Base-by-base conservation (phyloP, 2,113 vertebrate genomes). In the Eulemur rufifrons region DNA sequence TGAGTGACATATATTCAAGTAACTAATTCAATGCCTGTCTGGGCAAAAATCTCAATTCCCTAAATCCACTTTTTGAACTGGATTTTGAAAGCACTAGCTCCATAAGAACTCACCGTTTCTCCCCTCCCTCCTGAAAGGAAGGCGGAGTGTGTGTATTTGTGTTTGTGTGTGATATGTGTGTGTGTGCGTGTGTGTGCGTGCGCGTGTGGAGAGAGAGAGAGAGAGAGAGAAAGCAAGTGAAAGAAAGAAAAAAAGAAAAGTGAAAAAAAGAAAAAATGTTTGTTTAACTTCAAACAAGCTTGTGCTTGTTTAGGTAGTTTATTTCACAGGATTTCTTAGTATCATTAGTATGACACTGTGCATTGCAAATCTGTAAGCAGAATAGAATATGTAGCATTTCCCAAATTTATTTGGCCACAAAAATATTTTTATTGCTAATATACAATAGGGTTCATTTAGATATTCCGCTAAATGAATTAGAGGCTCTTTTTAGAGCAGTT, bases 211-310 rank as follows among this genome's bases (percentile, higher is more conserved):
- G 1, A 8, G 5, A 11, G 4, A 9, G 4, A 9, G 17, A 12
- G 2, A 1, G 2, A 7, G 23, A 1, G 2, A 13, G 8, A 10
- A 1, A 2, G 4, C 2, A 8, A 56, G 11, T n/a, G 76, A 17
- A 10, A 8, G 15, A 27, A 25, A 29, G 21, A 8, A 3, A 54
- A 23, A 20, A 5, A 56, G 13, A 86, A 23, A 45, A 37, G 61
- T 14, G 27, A 27, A 25, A 3, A 56, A 2, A 23, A 32, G n/a
- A 84, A 7, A 66, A n/a, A 78, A 8, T 21, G 0, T 27, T 78
- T 47, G 7, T 34, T 80, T 18, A 14, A 23, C 21, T 89, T 54
- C 8, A 39, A 91, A 56, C 0, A 84, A 78, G 15, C 2, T 56
- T 56, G 21, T 45, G 39, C 39, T 39, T 39, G 39, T 39, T 39